phyloP scores from a whole-genome alignment of 1,140 invertebrate genomes.

The Rhopalosiphum padi region DNA sequence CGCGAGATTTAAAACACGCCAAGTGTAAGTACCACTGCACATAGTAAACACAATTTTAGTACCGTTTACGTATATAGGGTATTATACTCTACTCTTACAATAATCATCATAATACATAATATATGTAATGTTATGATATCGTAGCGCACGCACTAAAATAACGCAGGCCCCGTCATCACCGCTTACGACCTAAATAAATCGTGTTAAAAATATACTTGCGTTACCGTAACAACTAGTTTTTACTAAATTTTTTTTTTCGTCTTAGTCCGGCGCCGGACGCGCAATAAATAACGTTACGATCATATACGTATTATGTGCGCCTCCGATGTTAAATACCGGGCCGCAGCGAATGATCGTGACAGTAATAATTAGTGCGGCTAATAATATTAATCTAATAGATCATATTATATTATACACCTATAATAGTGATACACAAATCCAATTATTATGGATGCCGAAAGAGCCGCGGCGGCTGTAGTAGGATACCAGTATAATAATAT shows the following conservation, averaged over 20 bases:
- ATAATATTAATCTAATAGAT: background rate
- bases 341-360: background rate
- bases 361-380: background rate
- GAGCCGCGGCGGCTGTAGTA: no score
- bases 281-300: background rate
- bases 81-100: background rate
- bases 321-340: background rate
- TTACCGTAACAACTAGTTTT: conserved; percentile 8
- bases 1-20: background rate
- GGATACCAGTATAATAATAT: background rate
- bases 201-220: conserved; percentile 18
- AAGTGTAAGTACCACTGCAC: no score
- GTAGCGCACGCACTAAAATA: background rate
- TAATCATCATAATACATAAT: background rate
- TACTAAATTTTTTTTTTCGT: background rate
- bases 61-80: background rate
- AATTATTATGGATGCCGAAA: background rate
- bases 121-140: background rate
- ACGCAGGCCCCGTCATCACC: background rate
- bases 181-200: conserved; percentile 38
- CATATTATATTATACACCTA: background rate
- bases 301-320: background rate
- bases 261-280: background rate
- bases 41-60: background rate
- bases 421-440: background rate